A percentile compares a stretch with the other conserved stretches of the same genome.
Evolutionary conservation across 2,113 vertebrate species (phyloP).

Genomic region (Platysteira castanea): DNA sequence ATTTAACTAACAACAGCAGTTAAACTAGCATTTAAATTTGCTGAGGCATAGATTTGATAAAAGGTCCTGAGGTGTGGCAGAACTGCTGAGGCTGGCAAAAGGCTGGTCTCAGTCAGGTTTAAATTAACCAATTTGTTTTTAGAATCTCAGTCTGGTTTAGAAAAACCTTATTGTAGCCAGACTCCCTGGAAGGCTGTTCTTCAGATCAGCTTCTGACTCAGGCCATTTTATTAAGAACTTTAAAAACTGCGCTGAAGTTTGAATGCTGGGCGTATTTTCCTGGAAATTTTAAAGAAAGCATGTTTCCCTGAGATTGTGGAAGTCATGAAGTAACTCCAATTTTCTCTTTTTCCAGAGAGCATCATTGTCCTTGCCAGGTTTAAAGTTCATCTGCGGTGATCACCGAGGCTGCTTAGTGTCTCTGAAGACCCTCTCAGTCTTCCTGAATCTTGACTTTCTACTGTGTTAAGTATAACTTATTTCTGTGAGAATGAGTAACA

Average conservation of each 20-base stretch:
- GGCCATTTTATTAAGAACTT: background rate
- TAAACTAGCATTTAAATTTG: slow-evolving; percentile 58
- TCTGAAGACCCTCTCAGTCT: background rate
- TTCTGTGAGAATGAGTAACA: background rate
- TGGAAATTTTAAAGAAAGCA: background rate
- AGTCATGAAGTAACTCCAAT: background rate
- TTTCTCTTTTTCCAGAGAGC: background rate
- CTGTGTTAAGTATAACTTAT: background rate
- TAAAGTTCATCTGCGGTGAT: background rate
- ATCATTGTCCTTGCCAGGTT: background rate
- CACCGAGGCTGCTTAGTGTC: background rate
- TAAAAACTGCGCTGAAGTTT: background rate
- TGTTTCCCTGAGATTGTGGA: background rate
- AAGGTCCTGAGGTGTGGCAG: slow-evolving; percentile 28
- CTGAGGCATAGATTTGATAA: slow-evolving; percentile 36
- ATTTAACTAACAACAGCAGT: slow-evolving; percentile 50
- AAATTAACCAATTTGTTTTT: background rate
- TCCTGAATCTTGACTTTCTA: background rate
- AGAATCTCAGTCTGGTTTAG: background rate
- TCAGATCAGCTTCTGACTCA: background rate
- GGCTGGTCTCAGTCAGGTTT: background rate
- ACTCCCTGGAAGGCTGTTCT: background rate
- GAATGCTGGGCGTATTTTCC: fast-evolving
- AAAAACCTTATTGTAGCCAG: background rate
- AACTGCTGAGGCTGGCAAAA: slow-evolving; percentile 41